Conservation (phyloP, 1,140 invertebrate genomes). For the Arion vulgaris region DNA sequence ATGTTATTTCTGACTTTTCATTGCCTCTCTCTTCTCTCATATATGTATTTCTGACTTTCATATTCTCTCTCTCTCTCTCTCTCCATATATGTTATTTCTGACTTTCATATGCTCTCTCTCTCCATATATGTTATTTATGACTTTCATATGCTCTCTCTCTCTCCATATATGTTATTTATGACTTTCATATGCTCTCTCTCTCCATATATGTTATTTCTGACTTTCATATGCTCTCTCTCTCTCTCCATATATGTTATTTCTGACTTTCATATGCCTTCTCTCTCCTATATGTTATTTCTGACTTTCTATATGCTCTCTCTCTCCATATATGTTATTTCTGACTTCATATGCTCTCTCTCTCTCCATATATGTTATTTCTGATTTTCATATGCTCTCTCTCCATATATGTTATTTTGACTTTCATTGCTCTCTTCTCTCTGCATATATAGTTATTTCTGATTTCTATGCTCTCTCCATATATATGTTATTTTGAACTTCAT, state of each 20-base stretch:
- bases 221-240: neutral
- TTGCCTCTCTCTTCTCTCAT: neutral
- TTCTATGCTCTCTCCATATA: too few species aligned
- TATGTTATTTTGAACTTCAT: too few species aligned
- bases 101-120: neutral
- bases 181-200: neutral
- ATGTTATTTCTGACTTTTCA: neutral
- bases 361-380: too few species aligned
- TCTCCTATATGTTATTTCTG: slow-evolving; percentile 17
- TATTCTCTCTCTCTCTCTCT: slow-evolving; percentile 1
- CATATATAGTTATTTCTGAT: too few species aligned
- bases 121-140: neutral
- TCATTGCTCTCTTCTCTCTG: too few species aligned
- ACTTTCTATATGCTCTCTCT: slow-evolving; percentile 20
- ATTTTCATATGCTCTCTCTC: too few species aligned
- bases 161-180: neutral
- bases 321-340: neutral
- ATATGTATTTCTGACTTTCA: neutral
- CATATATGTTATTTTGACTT: too few species aligned
- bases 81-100: neutral
- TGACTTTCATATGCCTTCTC: neutral
- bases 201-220: neutral
- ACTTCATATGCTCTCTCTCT: too few species aligned
- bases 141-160: neutral
- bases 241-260: neutral